Evolutionary conservation across 2,888 invertebrate species (phyloP), one percentile per base, ranked within the genome.

Genomic region (Xylota segnis): DNA sequence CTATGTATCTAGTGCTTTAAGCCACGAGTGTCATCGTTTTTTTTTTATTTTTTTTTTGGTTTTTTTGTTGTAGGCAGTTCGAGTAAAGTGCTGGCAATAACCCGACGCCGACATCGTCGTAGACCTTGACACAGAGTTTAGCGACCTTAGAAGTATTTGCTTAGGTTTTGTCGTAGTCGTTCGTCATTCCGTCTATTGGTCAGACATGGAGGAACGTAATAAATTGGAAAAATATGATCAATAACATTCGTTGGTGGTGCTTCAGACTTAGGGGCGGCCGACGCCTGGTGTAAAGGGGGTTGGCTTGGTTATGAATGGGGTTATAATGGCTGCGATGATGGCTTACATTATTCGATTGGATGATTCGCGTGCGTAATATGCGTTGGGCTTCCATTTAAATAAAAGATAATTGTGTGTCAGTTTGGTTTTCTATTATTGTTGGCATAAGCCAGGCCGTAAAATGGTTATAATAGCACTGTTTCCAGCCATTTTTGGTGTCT

Each of bases 41-140:
- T 32, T 40, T 43, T 61, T 34, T 59, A 37, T 59, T 32, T 40
- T 5, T 37, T 59, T 34, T 59, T 32, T 59, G 32, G 58, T 32
- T 52, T 18, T 40, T 45, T 61, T 37, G 40, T 54, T 5, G 6
- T 54, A 29, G 54, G 54, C 54, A 14, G 54, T 54, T 54, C 12
- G 29, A 54, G 1, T 34, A 37, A 37, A 34, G 18, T 14, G 2
- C 59, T 40, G 40, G 18, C 40, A 59, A 40, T 10, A 58, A 58
- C 58, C 40, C 29, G 23, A 7, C 14, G 40, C 40, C 29, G 23
- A 7, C 14, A 32, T 72, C 43, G 43, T 43, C 14, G 43, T 43
- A 43, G 77, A 78, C 83, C 83, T 83, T 83, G 77, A 83, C 72
- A 83, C 54, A 66, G 61, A 78, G 83, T 83, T 78, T 72, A 68